These are phyloP conservation scores for Willisornis vidua DNA, from an alignment of 2,113 vertebrate genomes.

Conservation along the genomic window DNA sequence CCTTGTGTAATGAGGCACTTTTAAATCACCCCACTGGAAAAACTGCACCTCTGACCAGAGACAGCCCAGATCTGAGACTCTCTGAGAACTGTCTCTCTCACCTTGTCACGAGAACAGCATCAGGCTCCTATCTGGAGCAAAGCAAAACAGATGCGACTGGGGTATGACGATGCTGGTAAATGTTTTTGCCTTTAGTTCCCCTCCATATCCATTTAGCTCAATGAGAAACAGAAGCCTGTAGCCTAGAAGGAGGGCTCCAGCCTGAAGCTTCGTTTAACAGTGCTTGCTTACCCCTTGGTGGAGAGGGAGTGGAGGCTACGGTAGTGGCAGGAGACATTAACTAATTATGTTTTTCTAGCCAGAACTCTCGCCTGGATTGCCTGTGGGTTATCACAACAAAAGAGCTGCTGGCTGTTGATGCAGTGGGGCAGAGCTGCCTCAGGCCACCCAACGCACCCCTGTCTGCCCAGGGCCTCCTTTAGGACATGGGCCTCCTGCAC, in stretches of 20 bases:
- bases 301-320: background rate
- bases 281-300: rapidly evolving
- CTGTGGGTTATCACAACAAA: background rate
- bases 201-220: background rate
- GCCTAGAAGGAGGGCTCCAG: background rate
- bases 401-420: background rate
- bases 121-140: background rate
- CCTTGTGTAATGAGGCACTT: background rate
- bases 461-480: background rate
- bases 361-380: background rate
- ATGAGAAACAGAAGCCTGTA: background rate
- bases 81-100: background rate
- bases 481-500: rapidly evolving
- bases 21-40: background rate
- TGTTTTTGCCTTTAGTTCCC: background rate
- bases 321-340: background rate
- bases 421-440: background rate
- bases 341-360: background rate
- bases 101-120: background rate
- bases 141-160: background rate
- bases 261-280: background rate
- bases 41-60: background rate
- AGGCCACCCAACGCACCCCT: rapidly evolving
- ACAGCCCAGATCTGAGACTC: background rate
- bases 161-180: background rate